phyloP scores from a whole-genome alignment of 2,797 vertebrate species.

The Malacoraja senta region DNA sequence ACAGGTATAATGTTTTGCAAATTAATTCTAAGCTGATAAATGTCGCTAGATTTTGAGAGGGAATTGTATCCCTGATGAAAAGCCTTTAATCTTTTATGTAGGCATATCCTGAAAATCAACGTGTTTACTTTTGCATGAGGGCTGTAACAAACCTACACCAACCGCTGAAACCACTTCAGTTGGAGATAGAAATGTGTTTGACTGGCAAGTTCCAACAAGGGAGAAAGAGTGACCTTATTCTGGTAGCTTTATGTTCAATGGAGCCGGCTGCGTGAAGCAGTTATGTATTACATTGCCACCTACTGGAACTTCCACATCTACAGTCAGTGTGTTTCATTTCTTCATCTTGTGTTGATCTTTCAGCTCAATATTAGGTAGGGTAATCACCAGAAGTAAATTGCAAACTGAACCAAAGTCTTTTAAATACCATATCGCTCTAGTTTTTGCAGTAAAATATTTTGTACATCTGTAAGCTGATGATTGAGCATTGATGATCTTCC shows the following conservation, averaged over 20 bases:
- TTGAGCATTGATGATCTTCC: not conserved
- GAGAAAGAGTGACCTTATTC: not conserved
- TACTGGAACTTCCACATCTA: not conserved
- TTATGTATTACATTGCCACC: not conserved
- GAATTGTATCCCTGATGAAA: not conserved
- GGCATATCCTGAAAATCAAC: not conserved
- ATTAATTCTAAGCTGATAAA: not conserved
- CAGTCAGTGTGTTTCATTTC: conserved; percentile 5
- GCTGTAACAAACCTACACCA: not conserved
- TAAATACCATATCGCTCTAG: not conserved
- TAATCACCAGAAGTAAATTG: not conserved
- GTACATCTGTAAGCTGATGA: not conserved
- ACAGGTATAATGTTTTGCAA: not conserved
- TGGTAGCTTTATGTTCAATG: not conserved
- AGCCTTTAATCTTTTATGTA: not conserved
- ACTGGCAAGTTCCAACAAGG: not conserved
- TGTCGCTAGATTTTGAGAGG: not conserved
- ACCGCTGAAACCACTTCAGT: not conserved
- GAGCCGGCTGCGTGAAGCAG: not conserved
- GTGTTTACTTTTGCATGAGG: not conserved
- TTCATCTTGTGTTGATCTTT: not conserved
- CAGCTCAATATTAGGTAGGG: not conserved
- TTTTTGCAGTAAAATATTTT: not conserved
- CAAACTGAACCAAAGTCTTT: not conserved
- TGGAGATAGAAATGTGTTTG: not conserved